Evolutionary conservation across 2,888 invertebrate species (phyloP), one percentile per base, ranked within the genome.

Genomic region (Notodonta dromedarius): DNA sequence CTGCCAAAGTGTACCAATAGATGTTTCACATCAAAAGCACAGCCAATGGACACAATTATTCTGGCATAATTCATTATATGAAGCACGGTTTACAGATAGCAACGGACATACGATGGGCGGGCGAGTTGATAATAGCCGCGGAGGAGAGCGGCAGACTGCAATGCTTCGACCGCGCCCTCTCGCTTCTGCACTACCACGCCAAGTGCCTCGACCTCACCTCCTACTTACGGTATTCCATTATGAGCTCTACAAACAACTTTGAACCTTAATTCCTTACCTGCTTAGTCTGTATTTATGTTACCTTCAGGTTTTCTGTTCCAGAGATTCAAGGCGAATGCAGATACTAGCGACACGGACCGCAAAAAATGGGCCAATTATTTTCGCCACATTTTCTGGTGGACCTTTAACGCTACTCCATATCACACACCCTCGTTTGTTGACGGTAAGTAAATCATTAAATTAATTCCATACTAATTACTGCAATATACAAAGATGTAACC

Each of bases 121-220:
- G 87, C 12, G 87, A 89, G 50, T 66, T 91, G 56, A 73, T 91
- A 46, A 70, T 93, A 35, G 90, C 89, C 0, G 84, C 83, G 3
- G 94, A 93, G 59, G 92, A 91, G 57, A 82, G 83, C 8, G 92
- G 92, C 0, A 79, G 92, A 55, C 64, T 94, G 60, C 94, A 94
- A 71, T 93, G 93, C 70, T 93, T 89, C 71, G 94, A 94, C 71
- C 84, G 88, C 9, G 92, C 94, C 0, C 84, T 94, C 1, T 78
- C 90, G 0, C 73, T 89, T 4, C 76, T 93, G 8, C 90, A 91
- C 57, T 87, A 91, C 60, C 89, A 91, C 65, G 82, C 89, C 6
- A 91, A 89, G 64, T 92, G 89, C 64, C 71, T 91, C 6, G 91
- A 91, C 62, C 79, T 92, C 51, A 78, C 87, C 0, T 71, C 87